Percentiles rank a stretch among this genome's conserved stretches.
Evolutionary conservation across 2,888 invertebrate species (phyloP).

Genomic region (Ormyrus thymus): DNA sequence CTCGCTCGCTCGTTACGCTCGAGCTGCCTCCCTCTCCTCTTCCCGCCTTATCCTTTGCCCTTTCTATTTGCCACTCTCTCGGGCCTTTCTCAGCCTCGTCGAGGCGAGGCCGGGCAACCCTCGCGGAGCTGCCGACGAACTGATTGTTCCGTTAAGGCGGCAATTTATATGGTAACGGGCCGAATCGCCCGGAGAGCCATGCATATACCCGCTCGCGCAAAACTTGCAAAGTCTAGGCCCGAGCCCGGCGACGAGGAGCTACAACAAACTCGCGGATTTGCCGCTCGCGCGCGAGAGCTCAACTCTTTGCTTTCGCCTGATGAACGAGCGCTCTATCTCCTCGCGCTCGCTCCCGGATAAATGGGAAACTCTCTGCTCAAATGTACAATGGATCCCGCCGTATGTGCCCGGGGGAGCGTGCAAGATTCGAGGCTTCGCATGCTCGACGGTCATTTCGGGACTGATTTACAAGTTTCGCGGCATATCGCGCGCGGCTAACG

Average conservation of each 20-base stretch:
- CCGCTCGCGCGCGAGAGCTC: neutral
- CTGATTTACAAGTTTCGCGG: constrained; percentile 32
- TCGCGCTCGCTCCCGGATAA: too few relatives aligned
- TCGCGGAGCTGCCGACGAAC: constrained; percentile 54
- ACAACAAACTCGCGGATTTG: constrained; percentile 30
- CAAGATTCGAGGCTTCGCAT: neutral
- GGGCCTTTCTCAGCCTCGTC: neutral
- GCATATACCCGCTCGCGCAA: constrained; percentile 63
- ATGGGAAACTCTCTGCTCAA: too few relatives aligned
- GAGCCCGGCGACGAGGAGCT: neutral
- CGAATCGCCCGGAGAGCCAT: constrained; percentile 68
- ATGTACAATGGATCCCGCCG: too few relatives aligned
- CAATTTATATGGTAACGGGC: constrained; percentile 73
- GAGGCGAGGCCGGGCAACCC: neutral
- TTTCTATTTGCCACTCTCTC: neutral
- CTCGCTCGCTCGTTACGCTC: constrained; percentile 15
- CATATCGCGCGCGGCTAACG: constrained; percentile 2
- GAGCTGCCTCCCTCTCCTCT: constrained; percentile 23
- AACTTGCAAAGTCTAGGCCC: constrained; percentile 20
- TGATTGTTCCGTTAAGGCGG: constrained; percentile 69
- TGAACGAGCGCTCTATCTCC: too few relatives aligned
- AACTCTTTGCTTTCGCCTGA: too few relatives aligned
- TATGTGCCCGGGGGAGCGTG: neutral
- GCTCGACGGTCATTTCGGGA: constrained; percentile 19
- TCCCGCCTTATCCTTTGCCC: constrained; percentile 7